phyloP scores from a whole-genome alignment of 2,113 vertebrate genomes.

The Felis catus region DNA sequence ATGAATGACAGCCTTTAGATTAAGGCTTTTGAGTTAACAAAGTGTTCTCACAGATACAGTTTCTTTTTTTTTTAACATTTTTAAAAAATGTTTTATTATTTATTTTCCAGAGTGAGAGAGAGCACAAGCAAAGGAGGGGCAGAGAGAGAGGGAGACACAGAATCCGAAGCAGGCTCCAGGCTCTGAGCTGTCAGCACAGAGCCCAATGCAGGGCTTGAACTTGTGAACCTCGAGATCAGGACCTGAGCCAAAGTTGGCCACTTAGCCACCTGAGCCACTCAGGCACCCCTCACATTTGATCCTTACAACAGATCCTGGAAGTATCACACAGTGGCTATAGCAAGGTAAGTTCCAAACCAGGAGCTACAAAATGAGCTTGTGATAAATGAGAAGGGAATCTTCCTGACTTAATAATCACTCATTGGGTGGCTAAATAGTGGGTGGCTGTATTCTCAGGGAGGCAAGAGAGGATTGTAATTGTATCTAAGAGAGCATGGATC shows the following conservation, averaged over 20 bases:
- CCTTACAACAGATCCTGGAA: background rate
- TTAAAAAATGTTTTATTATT: too few species aligned
- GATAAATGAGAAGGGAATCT: background rate
- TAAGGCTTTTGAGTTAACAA: background rate
- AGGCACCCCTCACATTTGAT: background rate
- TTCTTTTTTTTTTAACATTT: background rate
- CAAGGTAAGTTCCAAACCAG: background rate
- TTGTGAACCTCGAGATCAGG: too few species aligned
- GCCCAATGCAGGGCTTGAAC: too few species aligned
- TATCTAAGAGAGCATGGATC: background rate
- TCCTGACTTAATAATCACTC: background rate
- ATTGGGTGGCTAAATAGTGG: background rate
- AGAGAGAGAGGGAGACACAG: too few species aligned
- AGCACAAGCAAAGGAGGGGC: too few species aligned
- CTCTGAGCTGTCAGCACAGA: too few species aligned
- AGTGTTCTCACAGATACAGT: background rate
- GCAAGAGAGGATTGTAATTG: background rate
- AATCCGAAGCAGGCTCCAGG: too few species aligned
- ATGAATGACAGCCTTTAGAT: background rate
- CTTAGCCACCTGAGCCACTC: too few species aligned
- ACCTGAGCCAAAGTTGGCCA: too few species aligned
- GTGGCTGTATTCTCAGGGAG: background rate
- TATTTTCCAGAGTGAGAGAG: too few species aligned
- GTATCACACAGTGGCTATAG: background rate
- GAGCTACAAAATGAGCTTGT: background rate